Conservation (phyloP, 2,113 vertebrate genomes). For the Pagrus major region DNA sequence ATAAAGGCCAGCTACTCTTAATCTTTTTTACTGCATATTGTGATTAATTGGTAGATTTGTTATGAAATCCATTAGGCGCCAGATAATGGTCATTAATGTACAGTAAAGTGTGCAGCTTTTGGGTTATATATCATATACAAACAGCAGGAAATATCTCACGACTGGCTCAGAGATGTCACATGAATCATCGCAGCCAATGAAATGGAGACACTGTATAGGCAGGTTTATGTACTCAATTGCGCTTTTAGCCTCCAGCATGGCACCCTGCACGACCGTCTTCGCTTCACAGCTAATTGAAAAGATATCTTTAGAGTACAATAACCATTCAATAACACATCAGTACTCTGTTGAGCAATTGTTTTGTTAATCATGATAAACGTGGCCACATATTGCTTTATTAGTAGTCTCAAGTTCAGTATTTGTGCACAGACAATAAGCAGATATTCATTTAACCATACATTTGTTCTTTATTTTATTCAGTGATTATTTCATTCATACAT, state of each 20-base stretch:
- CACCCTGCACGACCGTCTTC: conserved; percentile 62
- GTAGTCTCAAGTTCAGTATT: conserved; percentile 15
- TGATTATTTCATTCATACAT: conserved; percentile 27
- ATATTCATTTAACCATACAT: conserved; percentile 25
- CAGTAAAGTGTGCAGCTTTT: conserved; percentile 51
- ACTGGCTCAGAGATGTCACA: conserved; percentile 68
- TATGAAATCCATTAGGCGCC: conserved; percentile 56
- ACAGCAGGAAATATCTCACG: conserved; percentile 60
- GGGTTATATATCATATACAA: conserved; percentile 59
- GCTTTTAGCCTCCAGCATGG: conserved; percentile 73
- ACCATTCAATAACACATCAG: conserved; percentile 61
- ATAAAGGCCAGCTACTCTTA: conserved; percentile 66
- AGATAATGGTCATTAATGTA: conserved; percentile 64
- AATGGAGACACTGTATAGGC: conserved; percentile 67
- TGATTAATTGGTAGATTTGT: conserved; percentile 71
- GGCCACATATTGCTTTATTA: conserved; percentile 23
- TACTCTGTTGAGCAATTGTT: conserved; percentile 34
- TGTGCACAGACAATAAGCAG: conserved; percentile 17
- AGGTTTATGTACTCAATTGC: conserved; percentile 73
- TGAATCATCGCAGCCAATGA: conserved; percentile 75
- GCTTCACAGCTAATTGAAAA: conserved; percentile 76
- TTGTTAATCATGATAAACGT: conserved; percentile 56
- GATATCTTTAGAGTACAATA: conserved; percentile 67
- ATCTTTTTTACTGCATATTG: conserved; percentile 66
- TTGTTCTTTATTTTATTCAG: conserved; percentile 28